phyloP scores from a whole-genome alignment of 2,113 vertebrate genomes.

The Centropus unirufus region DNA sequence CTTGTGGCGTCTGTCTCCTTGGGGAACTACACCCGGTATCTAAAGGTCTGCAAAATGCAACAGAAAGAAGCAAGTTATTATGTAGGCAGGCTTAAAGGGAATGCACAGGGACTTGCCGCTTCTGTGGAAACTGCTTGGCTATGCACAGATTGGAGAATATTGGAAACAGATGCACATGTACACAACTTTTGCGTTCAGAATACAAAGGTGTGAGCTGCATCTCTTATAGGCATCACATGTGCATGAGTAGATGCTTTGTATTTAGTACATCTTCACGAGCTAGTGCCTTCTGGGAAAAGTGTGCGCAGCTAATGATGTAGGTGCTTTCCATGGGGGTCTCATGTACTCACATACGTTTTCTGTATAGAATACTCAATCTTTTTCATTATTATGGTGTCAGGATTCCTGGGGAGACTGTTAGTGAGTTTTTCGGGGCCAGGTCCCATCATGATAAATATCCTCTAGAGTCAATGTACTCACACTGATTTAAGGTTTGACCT shows the following conservation, averaged over 20 bases:
- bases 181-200: accelerated
- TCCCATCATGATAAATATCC: neutral
- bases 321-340: accelerated
- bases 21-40: neutral
- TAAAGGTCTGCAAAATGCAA: neutral
- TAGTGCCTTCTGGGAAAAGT: neutral
- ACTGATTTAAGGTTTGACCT: constrained; percentile 9
- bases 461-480: neutral
- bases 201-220: neutral
- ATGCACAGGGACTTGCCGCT: neutral
- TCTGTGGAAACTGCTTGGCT: neutral
- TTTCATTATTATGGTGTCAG: neutral
- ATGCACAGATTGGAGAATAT: neutral
- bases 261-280: neutral
- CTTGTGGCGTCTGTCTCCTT: neutral
- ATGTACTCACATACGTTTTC: neutral
- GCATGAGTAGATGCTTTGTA: neutral
- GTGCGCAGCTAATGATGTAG: neutral
- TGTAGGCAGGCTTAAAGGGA: neutral
- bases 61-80: neutral
- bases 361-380: neutral
- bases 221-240: accelerated
- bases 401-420: neutral
- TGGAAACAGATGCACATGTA: neutral
- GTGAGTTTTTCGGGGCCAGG: neutral